phyloP scores from a whole-genome alignment of 2,113 vertebrate species.

The Plecotus auritus region DNA sequence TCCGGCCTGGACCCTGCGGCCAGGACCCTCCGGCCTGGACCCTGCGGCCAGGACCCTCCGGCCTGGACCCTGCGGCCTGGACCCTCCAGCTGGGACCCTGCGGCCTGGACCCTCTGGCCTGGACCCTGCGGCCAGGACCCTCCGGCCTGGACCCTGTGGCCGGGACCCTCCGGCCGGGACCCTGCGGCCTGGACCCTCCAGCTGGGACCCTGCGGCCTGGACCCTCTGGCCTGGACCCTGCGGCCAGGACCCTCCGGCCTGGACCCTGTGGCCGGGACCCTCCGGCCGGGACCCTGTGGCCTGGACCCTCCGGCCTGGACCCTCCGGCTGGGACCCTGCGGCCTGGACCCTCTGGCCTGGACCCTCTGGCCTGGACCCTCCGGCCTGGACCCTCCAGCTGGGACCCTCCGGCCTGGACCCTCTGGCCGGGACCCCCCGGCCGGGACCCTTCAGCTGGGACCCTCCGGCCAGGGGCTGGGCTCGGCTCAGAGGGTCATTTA shows the following conservation, averaged over 20 bases:
- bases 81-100: too few relatives aligned
- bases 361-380: not conserved
- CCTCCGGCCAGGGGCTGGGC: not conserved
- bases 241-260: not conserved
- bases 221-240: not conserved
- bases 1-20: too few relatives aligned
- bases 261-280: too few relatives aligned
- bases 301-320: not conserved
- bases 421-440: not conserved
- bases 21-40: not conserved
- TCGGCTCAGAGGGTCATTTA: not conserved
- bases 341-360: not conserved
- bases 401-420: not conserved
- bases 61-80: too few relatives aligned
- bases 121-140: too few relatives aligned
- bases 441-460: too few relatives aligned
- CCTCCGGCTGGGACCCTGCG: too few relatives aligned
- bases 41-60: not conserved
- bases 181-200: not conserved
- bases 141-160: too few relatives aligned
- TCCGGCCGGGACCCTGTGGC: too few relatives aligned
- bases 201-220: too few relatives aligned
- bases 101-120: too few relatives aligned
- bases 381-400: too few relatives aligned
- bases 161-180: not conserved